A percentile compares a stretch with the other conserved stretches of the same genome.
Conservation (phyloP, 2,888 invertebrate genomes). For the Netelia virgata region DNA sequence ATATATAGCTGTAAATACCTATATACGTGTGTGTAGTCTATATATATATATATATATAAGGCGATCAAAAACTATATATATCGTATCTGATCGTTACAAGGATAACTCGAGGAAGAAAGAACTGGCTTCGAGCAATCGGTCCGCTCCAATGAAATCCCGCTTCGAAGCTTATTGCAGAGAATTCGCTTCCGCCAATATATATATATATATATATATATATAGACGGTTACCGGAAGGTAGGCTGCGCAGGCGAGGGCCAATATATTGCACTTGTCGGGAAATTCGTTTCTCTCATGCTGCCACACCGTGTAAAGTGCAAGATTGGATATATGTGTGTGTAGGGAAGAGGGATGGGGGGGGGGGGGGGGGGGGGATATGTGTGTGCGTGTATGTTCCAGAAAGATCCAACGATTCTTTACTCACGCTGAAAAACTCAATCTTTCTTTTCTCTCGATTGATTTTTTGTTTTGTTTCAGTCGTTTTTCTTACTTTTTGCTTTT, state of each 20-base stretch:
- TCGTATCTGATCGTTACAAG: constrained; percentile 56
- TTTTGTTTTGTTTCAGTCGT: constrained; percentile 1
- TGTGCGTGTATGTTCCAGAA: constrained; percentile 25
- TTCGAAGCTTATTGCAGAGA: constrained; percentile 78
- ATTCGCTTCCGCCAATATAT: constrained; percentile 73
- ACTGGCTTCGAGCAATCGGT: constrained; percentile 73
- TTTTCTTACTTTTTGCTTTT: background rate
- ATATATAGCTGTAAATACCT: background rate
- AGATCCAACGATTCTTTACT: constrained; percentile 48
- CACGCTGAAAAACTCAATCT: constrained; percentile 26
- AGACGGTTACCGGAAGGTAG: constrained; percentile 49
- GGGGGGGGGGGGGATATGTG: background rate
- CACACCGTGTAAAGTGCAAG: constrained; percentile 51
- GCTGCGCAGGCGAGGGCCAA: constrained; percentile 61
- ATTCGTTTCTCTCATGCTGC: constrained; percentile 71
- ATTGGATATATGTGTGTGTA: constrained; percentile 47
- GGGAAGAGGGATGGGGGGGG: too few relatives aligned
- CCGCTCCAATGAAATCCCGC: constrained; percentile 79
- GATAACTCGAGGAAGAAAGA: constrained; percentile 65
- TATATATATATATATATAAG: constrained; percentile 28
- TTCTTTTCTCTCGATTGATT: constrained; percentile 41
- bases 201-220: constrained; percentile 38
- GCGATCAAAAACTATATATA: background rate
- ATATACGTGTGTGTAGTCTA: too few relatives aligned
- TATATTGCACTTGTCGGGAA: constrained; percentile 74